Base-by-base conservation (phyloP, 1,140 invertebrate genomes). In the Cyphomyrmex costatus region DNA sequence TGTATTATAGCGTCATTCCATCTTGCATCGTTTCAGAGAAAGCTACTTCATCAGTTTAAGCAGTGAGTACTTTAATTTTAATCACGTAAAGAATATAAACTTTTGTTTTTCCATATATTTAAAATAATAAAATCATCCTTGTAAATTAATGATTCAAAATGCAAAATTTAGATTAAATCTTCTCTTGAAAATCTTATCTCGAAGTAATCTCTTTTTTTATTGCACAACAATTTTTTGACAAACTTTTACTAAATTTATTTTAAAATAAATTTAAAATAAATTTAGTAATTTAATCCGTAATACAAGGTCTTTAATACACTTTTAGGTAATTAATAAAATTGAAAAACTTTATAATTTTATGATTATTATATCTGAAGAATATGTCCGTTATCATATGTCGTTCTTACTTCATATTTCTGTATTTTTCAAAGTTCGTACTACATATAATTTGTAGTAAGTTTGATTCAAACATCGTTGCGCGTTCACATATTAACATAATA, bases 1-100 rank as follows among this genome's bases (percentile, higher is more conserved):
- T 53, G 3, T 24, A 65, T 36, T 71, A 84, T 61, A 86, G 63
- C 19, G 60, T 77, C 90, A 91, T 78, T 91, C 90, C n/a, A 42
- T 16, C 16, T 79, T 88, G 88, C 36, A 68, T 46, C 61, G 58
- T 77, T 66, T 30, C 8, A 61, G 24, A 12, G 74, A 86, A 91
- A 63, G 56, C 21, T 63, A 56, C 42, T 85, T 74, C 53, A 82
- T 8, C 56, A 10, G 49, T 53, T 42, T 21, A 33, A 84, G 66
- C 61, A 65, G 61, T 76, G 78, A 65, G 27, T 84, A 61, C 24
- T 49, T 49, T 51, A 74, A 3, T 7, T 33, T 42, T 42, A 42
- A 84, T 61, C 0, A 12, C 10, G n/a, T 76, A 46, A 58, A 16
- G 2, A 42, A 0, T 42, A 42, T 30, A 19, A 77, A n/a, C n/a